A percentile compares a stretch with the other conserved stretches of the same genome.
These are phyloP conservation scores for Petrocephalus zakoni DNA, from an alignment of 2,113 vertebrate genomes.

Conservation along the genomic window DNA sequence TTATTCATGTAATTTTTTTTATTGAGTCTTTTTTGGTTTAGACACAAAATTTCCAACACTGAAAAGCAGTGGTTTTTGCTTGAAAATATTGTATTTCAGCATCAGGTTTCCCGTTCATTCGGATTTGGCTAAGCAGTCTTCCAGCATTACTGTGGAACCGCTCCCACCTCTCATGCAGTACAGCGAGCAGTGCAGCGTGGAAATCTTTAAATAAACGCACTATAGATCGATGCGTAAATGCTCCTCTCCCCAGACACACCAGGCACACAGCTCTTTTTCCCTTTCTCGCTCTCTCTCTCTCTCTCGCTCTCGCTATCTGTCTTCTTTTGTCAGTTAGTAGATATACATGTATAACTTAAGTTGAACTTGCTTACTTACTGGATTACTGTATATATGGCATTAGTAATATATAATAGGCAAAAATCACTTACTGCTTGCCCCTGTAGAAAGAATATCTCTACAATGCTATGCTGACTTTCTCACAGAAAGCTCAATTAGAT, in stretches of 20 bases:
- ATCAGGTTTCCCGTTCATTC: background rate
- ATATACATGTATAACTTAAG: background rate
- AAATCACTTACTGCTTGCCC: background rate
- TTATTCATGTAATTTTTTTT: background rate
- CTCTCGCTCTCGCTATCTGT: background rate
- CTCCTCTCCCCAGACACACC: background rate
- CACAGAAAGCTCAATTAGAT: background rate
- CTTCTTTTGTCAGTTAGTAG: background rate
- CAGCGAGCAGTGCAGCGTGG: background rate
- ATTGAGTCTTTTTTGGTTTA: background rate
- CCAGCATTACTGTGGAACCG: background rate
- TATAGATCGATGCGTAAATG: slow-evolving; percentile 21
- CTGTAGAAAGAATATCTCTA: background rate
- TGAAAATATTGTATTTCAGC: background rate
- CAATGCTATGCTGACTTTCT: background rate
- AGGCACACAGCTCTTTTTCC: background rate
- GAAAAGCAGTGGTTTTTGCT: background rate
- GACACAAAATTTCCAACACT: background rate
- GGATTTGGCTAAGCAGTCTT: background rate
- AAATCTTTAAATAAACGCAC: slow-evolving; percentile 23
- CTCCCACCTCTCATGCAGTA: background rate
- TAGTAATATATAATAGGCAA: background rate
- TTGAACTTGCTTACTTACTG: background rate
- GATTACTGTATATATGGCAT: background rate
- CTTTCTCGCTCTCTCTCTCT: background rate